These are phyloP conservation scores for Petrocephalus zakoni DNA, from an alignment of 2,113 vertebrate genomes.

Conservation along the genomic window DNA sequence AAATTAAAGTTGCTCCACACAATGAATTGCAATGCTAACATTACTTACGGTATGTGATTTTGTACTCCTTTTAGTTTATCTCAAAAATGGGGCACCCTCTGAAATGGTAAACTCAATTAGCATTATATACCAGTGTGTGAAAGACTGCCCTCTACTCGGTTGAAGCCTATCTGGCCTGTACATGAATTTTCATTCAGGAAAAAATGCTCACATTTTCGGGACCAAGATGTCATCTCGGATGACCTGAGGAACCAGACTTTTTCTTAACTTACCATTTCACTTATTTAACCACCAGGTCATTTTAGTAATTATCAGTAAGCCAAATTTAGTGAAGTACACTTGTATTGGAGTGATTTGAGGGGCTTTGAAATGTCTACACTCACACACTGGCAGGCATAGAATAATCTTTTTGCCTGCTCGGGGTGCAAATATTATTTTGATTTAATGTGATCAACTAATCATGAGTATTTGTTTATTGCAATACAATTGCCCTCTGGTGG, in stretches of 20 bases:
- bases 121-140: background rate
- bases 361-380: background rate
- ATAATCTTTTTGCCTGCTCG: no score
- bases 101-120: background rate
- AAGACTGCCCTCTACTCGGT: no score
- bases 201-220: background rate
- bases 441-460: background rate
- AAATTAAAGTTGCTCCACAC: background rate
- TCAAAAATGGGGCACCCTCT: background rate
- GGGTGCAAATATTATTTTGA: background rate
- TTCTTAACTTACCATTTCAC: background rate
- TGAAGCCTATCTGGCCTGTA: background rate
- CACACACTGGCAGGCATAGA: background rate
- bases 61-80: background rate
- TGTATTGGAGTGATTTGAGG: background rate
- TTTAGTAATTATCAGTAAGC: background rate
- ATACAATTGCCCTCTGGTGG: background rate
- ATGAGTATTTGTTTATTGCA: background rate
- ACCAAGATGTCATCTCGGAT: background rate
- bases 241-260: background rate
- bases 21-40: background rate
- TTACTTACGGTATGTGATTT: background rate
- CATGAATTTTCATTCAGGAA: background rate
- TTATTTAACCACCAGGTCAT: background rate
- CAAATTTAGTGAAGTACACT: background rate